Evolutionary conservation across 2,797 vertebrate genomes (phyloP).

Genomic region (Aselliscus stoliczkanus): DNA sequence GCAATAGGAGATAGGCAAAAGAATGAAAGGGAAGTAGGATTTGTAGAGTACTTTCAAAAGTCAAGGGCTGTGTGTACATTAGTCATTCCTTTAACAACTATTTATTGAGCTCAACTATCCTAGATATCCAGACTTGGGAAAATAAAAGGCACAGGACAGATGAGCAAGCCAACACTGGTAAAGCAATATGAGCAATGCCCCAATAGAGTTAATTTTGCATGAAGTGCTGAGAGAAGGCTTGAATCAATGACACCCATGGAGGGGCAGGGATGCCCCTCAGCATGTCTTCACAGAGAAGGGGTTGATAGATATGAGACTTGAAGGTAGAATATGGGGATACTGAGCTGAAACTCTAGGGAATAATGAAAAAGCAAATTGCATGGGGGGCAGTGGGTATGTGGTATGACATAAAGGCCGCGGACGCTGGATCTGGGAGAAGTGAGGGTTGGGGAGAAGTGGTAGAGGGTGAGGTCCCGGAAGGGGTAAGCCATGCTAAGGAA

Average conservation of each 20-base stretch:
- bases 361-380: not conserved
- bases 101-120: not conserved
- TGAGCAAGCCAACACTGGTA: not conserved
- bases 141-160: not conserved
- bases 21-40: not conserved
- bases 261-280: not conserved
- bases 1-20: not conserved
- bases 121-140: not conserved
- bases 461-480: not conserved
- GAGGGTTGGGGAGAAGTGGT: not conserved
- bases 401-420: not conserved
- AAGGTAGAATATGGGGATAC: not conserved
- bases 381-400: too few species aligned
- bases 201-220: not conserved
- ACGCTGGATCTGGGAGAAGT: not conserved
- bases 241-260: not conserved
- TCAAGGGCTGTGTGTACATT: not conserved
- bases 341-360: not conserved
- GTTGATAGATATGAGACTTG: not conserved
- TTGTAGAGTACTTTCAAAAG: conserved; percentile 8
- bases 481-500: not conserved
- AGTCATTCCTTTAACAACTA: conserved; percentile 14
- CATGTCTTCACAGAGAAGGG: not conserved
- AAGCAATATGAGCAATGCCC: not conserved
- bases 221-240: not conserved